Evolutionary conservation across 2,888 invertebrate genomes (phyloP), one percentile per base, ranked within the genome.

Genomic region (Drosophila flavopinicola): DNA sequence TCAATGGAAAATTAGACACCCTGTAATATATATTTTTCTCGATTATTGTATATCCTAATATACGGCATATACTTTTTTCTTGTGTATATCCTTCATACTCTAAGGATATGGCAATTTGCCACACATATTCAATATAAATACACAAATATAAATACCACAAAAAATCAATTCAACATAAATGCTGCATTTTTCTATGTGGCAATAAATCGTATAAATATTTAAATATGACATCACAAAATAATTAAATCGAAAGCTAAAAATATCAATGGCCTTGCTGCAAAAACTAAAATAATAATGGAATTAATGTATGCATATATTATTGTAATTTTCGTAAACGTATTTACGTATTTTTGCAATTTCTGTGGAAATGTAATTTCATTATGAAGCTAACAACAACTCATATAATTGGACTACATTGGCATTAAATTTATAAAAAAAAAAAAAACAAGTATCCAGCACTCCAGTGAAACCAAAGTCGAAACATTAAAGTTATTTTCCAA

Each of bases 131-230:
- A 60, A 78, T 82, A 67, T 61, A 24, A 49, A 49, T 61, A 41
- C 49, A 69, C 44, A 39, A 45, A 45, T 45, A 2, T 17, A 24
- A 7, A 33, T 37, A 25, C 20, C 15, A 32, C 20, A 49, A 41
- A 32, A 61, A 60, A 32, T 17, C 17, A 51, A 51, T 49, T 48
- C 27, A 13, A 23, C 29, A 42, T 33, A 33, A 35, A 24, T 38
- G 27, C 35, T 3, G 1, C 3, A 25, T 33, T 59, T 38, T 41
- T 13, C 51, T 42, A 60, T 63, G 56, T 54, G 45, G 27, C 38
- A 60, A 66, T 63, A 61, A 78, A 68, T 64, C 51, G 23, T 42
- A 64, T 66, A 59, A 82, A 78, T 85, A 74, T 85, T 75, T 67
- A 15, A 66, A 49, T 20, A 56, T 44, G 41, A 51, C 53, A 57